These are phyloP conservation scores for Takifugu flavidus DNA, from an alignment of 2,113 vertebrate species.

Conservation along the genomic window DNA sequence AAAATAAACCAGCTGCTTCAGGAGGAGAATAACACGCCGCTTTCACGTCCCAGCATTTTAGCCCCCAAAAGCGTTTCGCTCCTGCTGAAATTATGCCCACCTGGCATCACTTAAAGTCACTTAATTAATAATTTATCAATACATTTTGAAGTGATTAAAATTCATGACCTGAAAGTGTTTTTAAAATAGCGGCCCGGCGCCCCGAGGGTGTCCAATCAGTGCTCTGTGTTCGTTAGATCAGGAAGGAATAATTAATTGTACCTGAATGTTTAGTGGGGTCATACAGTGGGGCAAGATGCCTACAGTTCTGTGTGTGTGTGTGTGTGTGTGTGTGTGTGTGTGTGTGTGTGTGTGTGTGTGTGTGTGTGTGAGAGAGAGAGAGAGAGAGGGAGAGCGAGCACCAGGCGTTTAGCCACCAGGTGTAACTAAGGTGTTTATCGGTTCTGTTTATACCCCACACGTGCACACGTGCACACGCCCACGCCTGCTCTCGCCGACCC, in stretches of 20 bases:
- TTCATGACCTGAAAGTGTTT: conserved; percentile 81
- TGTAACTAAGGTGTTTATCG: conserved; percentile 5
- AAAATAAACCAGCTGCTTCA: conserved; percentile 42
- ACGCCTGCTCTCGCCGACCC: background rate
- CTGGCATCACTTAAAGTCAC: conserved; percentile 80
- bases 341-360: no score
- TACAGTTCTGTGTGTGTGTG: conserved; percentile 37
- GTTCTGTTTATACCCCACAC: conserved; percentile 4
- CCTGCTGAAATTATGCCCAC: conserved; percentile 78
- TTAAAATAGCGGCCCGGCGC: conserved; percentile 74
- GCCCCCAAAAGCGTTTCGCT: conserved; percentile 68
- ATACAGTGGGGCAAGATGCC: conserved; percentile 63
- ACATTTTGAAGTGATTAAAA: conserved; percentile 80
- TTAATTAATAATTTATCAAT: conserved; percentile 83
- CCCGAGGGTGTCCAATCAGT: conserved; percentile 74
- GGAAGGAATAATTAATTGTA: conserved; percentile 79
- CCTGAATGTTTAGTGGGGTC: conserved; percentile 78
- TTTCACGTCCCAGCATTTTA: conserved; percentile 65
- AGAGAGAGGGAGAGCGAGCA: conserved; percentile 11
- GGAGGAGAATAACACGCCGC: conserved; percentile 63
- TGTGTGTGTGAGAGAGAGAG: conserved; percentile 32
- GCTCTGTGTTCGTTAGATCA: conserved; percentile 71
- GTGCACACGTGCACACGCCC: conserved; percentile 3
- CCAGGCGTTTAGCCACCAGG: conserved; percentile 39
- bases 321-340: conserved; percentile 43